Conservation (phyloP, 1,140 invertebrate genomes). For the Chironomus tepperi region DNA sequence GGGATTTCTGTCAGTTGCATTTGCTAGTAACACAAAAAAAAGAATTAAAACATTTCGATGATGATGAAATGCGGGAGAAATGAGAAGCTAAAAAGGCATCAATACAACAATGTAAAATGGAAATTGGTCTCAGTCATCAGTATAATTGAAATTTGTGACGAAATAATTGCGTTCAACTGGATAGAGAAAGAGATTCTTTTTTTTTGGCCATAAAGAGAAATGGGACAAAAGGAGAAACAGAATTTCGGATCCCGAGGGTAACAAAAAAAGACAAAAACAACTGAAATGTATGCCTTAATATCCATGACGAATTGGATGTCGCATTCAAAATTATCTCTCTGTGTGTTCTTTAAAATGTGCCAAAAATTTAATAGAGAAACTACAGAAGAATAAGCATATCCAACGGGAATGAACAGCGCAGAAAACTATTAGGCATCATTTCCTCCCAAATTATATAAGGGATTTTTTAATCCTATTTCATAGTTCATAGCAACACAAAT, state of each 20-base stretch:
- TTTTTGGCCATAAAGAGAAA: background rate
- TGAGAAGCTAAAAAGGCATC: too few relatives aligned
- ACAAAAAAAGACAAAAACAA: background rate
- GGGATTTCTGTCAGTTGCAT: background rate
- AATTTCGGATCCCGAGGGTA: background rate
- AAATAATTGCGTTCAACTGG: slow-evolving; percentile 1
- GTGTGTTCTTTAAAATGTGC: slow-evolving; percentile 11
- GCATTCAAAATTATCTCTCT: slow-evolving; percentile 9
- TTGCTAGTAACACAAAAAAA: too few relatives aligned
- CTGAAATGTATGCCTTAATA: slow-evolving; percentile 11
- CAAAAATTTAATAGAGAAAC: background rate
- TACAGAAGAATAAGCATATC: background rate
- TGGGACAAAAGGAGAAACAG: background rate
- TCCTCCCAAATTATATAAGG: background rate
- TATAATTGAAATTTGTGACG: too few relatives aligned
- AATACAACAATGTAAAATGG: too few relatives aligned
- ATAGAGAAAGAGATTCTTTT: background rate
- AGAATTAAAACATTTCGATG: too few relatives aligned
- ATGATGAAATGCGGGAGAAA: too few relatives aligned
- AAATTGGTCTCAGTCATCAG: too few relatives aligned
- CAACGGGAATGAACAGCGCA: background rate
- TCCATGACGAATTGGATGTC: slow-evolving; percentile 21
- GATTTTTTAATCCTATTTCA: background rate
- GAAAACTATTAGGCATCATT: slow-evolving; percentile 9
- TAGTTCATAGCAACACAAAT: background rate